Evolutionary conservation across 2,113 vertebrate genomes (phyloP).

Genomic region (Ranitomeya imitator): DNA sequence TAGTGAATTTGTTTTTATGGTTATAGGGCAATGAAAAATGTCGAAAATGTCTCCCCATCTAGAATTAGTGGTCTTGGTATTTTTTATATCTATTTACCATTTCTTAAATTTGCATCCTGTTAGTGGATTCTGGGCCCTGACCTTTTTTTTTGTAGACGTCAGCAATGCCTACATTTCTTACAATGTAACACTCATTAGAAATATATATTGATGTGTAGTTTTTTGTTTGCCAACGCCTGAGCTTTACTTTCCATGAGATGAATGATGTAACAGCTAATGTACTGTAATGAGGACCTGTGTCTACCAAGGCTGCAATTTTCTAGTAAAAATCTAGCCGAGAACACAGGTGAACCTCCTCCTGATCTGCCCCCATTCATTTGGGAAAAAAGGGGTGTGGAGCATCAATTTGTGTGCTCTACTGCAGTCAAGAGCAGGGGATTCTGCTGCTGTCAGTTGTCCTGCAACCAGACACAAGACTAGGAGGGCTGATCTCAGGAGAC

Average conservation of each 20-base stretch:
- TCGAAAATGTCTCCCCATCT: not conserved
- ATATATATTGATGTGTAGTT: not conserved
- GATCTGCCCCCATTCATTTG: too few species aligned
- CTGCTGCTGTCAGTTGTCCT: too few species aligned
- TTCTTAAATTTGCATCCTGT: not conserved
- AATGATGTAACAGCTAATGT: accelerated
- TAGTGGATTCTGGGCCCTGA: not conserved
- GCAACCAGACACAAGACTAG: too few species aligned
- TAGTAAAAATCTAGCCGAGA: not conserved
- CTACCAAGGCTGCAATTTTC: not conserved
- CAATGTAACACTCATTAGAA: not conserved
- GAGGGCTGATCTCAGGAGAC: too few species aligned
- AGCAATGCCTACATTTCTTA: slow-evolving; percentile 26
- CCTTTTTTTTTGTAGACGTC: not conserved
- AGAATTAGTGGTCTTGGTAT: slow-evolving; percentile 24
- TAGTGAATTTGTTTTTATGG: not conserved
- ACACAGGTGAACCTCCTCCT: not conserved
- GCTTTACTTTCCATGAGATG: not conserved
- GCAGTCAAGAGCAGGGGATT: too few species aligned
- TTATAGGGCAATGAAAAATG: slow-evolving; percentile 31
- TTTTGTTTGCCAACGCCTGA: not conserved
- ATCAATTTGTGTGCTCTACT: too few species aligned
- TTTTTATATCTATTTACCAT: not conserved
- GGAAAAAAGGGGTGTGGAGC: too few species aligned
- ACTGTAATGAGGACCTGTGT: slow-evolving; percentile 27